Percentiles rank a stretch among this genome's conserved stretches.
Evolutionary conservation across 2,888 invertebrate genomes (phyloP).

Genomic region (Chironomus riparius): DNA sequence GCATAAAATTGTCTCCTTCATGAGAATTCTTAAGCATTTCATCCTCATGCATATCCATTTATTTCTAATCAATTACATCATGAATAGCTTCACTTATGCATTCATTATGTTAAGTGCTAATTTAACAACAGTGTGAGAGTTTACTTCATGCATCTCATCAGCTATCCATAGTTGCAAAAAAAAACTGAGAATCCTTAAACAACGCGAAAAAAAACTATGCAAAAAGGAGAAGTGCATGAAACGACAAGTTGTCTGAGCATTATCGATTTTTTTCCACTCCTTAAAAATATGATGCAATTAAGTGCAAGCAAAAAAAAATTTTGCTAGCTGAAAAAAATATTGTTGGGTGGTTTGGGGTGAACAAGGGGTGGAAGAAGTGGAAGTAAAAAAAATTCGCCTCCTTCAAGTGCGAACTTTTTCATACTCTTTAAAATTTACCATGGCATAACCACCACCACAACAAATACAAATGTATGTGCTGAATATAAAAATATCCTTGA

Average conservation of each 20-base stretch:
- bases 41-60: too few species aligned
- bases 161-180: background rate
- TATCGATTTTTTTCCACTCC: constrained; percentile 27
- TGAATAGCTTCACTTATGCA: too few species aligned
- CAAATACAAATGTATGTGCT: background rate
- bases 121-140: too few species aligned
- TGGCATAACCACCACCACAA: background rate
- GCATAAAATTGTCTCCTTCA: too few species aligned
- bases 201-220: constrained; percentile 1
- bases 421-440: background rate
- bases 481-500: constrained; percentile 2
- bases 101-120: too few species aligned
- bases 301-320: constrained; percentile 19
- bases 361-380: background rate
- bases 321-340: constrained; percentile 24
- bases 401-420: constrained; percentile 2
- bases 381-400: constrained; percentile 1
- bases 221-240: constrained; percentile 3
- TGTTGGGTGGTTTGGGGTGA: background rate
- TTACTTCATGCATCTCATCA: background rate
- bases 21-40: too few species aligned
- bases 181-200: background rate
- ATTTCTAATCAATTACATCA: too few species aligned
- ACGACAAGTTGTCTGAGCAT: constrained; percentile 24
- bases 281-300: constrained; percentile 27